Base-by-base conservation (phyloP, 1,140 invertebrate species). In the Saccostrea cuccullata region DNA sequence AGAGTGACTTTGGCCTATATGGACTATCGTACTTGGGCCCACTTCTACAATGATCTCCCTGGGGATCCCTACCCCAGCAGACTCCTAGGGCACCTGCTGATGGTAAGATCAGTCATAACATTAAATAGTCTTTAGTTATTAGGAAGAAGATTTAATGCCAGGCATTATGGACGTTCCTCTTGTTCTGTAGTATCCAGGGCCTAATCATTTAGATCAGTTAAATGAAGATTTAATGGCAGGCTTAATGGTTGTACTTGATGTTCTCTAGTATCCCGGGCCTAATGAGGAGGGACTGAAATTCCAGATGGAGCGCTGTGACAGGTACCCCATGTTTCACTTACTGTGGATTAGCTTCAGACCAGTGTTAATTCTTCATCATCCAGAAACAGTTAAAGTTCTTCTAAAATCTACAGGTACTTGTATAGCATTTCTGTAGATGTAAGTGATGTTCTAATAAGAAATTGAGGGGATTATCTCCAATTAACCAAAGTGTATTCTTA, bases 321-420 rank as follows among this genome's bases (percentile, higher is more conserved):
- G 77, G 36, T 91, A 86, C 60, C 92, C 92, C 0, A 77, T 73
- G 17, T 82, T 91, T 15, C 82, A 87, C 17, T 3, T 84, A 13
- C 85, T 90, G 11, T 93, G 93, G 93, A 77, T 93, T 23, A 89
- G 92, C 0, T 90, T 88, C 17, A 85, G 91, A 85, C 67, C 87
- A 13, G 86, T 90, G 3, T 73, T 92, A 30, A 85, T 93, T 20
- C 82, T 90, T 12, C 85, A 85, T 26, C 92, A 93, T 89, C 91
- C 93, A 87, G 91, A 92, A 15, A 91, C 92, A 13, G 90, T 93
- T n/a, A 93, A 91, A 84, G 55, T 90, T n/a, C 91, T 93, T 30
- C 87, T 93, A 0, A 92, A 91, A 88, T 89, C 89, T 64, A 47
- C 47, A 47, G 47, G 47, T 47, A 47, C 47, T 3, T 47, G 5